phyloP scores from a whole-genome alignment of 1,140 invertebrate genomes.

The Lutraria rhynchaena region DNA sequence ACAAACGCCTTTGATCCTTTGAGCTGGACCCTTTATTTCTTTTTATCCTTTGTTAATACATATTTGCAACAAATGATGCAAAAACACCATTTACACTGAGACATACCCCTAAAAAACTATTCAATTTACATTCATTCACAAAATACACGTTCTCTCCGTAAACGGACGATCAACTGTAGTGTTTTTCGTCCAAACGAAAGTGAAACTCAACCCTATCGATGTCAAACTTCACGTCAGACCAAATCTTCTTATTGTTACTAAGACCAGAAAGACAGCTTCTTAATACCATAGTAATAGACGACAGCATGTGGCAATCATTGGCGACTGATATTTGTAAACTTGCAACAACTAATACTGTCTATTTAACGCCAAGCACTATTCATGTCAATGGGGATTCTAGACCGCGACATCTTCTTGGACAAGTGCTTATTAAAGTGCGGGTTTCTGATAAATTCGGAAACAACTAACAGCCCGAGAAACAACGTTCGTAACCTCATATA shows the following conservation, averaged over 20 bases:
- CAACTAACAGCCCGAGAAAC: too few relatives aligned
- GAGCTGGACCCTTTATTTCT: too few relatives aligned
- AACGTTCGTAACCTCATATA: too few relatives aligned
- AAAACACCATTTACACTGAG: too few relatives aligned
- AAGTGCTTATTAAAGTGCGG: constrained; percentile 47
- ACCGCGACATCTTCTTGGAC: constrained; percentile 26
- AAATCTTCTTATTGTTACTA: constrained; percentile 29
- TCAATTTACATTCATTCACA: too few relatives aligned
- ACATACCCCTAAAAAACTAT: too few relatives aligned
- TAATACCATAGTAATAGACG: constrained; percentile 37
- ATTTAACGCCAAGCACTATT: constrained; percentile 50
- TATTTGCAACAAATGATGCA: too few relatives aligned
- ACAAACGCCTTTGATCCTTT: too few relatives aligned
- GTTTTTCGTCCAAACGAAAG: constrained; percentile 31
- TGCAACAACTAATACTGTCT: constrained; percentile 57
- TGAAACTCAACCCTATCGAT: constrained; percentile 36
- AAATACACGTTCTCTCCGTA: too few relatives aligned
- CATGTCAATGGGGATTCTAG: constrained; percentile 42
- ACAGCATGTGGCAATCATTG: constrained; percentile 17
- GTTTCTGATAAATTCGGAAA: too few relatives aligned
- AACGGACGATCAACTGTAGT: not conserved
- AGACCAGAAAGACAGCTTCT: constrained; percentile 19
- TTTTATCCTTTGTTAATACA: too few relatives aligned
- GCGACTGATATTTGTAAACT: constrained; percentile 40
- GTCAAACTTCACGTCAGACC: constrained; percentile 7